Percentiles rank a stretch among this genome's conserved stretches.
These are phyloP conservation scores for Polypedilum vanderplanki DNA, from an alignment of 1,140 invertebrate genomes.

Conservation along the genomic window DNA sequence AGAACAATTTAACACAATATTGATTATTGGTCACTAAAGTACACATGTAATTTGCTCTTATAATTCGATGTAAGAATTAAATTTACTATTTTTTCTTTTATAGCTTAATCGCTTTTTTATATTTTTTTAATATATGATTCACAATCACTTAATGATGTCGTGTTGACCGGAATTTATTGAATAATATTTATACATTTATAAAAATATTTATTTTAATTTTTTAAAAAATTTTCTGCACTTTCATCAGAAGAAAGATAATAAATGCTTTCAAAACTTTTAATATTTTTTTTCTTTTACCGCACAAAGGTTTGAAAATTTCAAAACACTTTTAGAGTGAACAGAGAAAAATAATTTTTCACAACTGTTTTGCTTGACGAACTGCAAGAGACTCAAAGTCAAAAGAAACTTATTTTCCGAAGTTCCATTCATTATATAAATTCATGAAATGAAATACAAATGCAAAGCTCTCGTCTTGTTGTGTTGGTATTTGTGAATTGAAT, in stretches of 20 bases:
- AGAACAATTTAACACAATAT: conserved; percentile 31
- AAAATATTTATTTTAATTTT: background rate
- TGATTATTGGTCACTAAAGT: conserved; percentile 15
- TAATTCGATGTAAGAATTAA: background rate
- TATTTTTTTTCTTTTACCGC: background rate
- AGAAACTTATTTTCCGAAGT: conserved; percentile 26
- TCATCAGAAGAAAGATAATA: background rate
- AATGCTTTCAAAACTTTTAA: background rate
- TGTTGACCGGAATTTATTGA: background rate
- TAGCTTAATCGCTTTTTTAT: background rate
- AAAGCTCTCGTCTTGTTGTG: background rate
- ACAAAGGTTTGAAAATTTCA: background rate
- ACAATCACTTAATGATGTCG: conserved; percentile 15
- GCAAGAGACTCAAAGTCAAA: conserved; percentile 25
- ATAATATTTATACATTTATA: conserved; percentile 20
- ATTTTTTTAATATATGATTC: background rate
- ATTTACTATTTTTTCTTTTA: background rate
- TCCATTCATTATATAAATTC: conserved; percentile 28
- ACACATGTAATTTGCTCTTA: conserved; percentile 22
- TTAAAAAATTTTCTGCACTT: background rate
- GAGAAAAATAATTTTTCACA: conserved; percentile 8
- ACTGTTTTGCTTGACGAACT: conserved; percentile 25
- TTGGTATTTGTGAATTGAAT: background rate
- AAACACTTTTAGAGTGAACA: background rate
- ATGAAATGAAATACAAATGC: background rate